Evolutionary conservation across 2,113 vertebrate genomes (phyloP).

Genomic region (Haemorhous mexicanus): DNA sequence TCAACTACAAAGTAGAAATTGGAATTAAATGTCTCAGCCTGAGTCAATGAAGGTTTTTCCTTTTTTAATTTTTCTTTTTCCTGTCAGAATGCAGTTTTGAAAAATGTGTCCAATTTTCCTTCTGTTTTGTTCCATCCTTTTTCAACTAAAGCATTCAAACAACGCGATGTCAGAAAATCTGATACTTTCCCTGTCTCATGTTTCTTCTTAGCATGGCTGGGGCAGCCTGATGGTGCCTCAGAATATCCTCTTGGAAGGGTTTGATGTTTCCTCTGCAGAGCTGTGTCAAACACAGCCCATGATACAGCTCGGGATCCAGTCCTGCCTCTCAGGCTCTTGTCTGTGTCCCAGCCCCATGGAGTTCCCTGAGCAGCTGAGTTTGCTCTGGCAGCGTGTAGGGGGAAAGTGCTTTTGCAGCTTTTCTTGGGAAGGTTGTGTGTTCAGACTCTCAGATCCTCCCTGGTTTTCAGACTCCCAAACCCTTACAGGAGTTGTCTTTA

Average conservation of each 20-base stretch:
- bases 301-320: not conserved
- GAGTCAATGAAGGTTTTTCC: not conserved
- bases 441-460: not conserved
- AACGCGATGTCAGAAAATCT: not conserved
- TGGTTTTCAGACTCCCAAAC: not conserved
- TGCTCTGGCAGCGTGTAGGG: fast-evolving
- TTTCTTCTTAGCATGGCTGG: not conserved
- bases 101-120: not conserved
- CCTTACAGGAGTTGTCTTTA: not conserved
- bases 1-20: not conserved
- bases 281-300: not conserved
- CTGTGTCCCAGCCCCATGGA: not conserved
- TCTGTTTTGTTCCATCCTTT: not conserved
- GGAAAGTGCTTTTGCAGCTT: not conserved
- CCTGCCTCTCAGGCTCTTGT: not conserved
- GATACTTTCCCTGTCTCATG: not conserved
- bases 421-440: not conserved
- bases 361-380: not conserved
- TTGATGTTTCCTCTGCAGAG: not conserved
- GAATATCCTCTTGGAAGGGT: not conserved
- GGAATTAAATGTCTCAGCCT: not conserved
- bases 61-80: not conserved
- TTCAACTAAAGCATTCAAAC: not conserved
- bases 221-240: not conserved
- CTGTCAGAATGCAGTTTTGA: not conserved